Evolutionary conservation across 2,888 invertebrate genomes (phyloP).

Genomic region (Drosophila mimetica): DNA sequence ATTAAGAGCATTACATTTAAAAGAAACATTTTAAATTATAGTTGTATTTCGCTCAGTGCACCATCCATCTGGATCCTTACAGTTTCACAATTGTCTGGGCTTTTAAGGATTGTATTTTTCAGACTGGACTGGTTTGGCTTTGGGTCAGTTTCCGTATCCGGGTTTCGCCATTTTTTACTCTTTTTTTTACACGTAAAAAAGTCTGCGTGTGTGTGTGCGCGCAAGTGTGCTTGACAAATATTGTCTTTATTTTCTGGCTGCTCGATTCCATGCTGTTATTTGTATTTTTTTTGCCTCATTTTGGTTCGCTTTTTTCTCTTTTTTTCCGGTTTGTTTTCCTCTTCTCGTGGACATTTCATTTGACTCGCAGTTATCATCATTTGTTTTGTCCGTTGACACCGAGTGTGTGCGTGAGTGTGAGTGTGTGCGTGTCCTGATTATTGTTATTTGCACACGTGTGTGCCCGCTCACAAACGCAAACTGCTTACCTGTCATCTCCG

Average conservation of each 20-base stretch:
- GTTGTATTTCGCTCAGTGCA: not conserved
- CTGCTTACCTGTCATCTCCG: slow-evolving; percentile 53
- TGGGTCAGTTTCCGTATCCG: slow-evolving; percentile 29
- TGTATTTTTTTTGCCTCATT: slow-evolving; percentile 50
- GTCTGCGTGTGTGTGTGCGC: slow-evolving; percentile 14
- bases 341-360: slow-evolving; percentile 66
- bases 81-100: slow-evolving; percentile 9
- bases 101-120: slow-evolving; percentile 2
- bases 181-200: slow-evolving; percentile 2
- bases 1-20: no score
- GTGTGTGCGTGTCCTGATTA: slow-evolving; percentile 40
- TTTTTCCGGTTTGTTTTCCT: not conserved
- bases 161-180: slow-evolving; percentile 1
- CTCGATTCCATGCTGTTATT: slow-evolving; percentile 53
- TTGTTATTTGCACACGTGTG: slow-evolving; percentile 61
- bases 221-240: slow-evolving; percentile 55
- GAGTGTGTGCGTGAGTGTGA: slow-evolving; percentile 1
- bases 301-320: slow-evolving; percentile 4
- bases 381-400: slow-evolving; percentile 75
- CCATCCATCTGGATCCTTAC: slow-evolving; percentile 15
- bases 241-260: slow-evolving; percentile 59
- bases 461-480: slow-evolving; percentile 31
- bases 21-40: no score
- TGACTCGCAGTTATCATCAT: slow-evolving; percentile 73
- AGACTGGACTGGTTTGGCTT: not conserved